phyloP scores from a whole-genome alignment of 2,797 vertebrate species.

The Sebastes hopkinsi region DNA sequence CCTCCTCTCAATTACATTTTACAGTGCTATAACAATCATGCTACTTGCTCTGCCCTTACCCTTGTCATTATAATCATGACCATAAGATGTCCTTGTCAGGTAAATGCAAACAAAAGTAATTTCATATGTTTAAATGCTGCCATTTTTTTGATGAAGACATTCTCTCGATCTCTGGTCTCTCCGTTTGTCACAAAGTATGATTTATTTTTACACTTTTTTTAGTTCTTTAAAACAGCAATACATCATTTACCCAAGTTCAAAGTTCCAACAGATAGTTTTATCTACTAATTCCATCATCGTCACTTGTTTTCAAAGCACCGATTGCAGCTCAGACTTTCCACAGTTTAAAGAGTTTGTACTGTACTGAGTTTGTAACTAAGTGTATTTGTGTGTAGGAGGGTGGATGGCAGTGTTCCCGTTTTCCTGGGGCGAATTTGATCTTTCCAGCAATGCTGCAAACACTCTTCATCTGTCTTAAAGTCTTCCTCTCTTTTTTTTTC shows the following conservation, averaged over 20 bases:
- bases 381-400: constrained; percentile 57
- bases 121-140: neutral
- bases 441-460: constrained; percentile 46
- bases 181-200: neutral
- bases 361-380: neutral
- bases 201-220: neutral
- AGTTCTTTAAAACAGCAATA: neutral
- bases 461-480: constrained; percentile 54
- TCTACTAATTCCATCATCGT: neutral
- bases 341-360: constrained; percentile 33
- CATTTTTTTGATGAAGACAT: neutral
- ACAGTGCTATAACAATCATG: neutral
- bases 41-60: neutral
- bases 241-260: neutral
- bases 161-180: neutral
- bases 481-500: constrained; percentile 48
- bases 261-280: neutral
- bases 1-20: neutral
- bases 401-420: constrained; percentile 61
- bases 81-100: neutral
- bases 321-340: constrained; percentile 9
- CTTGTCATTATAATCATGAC: too few relatives aligned
- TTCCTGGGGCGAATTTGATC: constrained; percentile 60
- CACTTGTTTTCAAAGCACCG: neutral
- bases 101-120: neutral